phyloP scores from a whole-genome alignment of 1,140 invertebrate species.

The Drosophila melanica region DNA sequence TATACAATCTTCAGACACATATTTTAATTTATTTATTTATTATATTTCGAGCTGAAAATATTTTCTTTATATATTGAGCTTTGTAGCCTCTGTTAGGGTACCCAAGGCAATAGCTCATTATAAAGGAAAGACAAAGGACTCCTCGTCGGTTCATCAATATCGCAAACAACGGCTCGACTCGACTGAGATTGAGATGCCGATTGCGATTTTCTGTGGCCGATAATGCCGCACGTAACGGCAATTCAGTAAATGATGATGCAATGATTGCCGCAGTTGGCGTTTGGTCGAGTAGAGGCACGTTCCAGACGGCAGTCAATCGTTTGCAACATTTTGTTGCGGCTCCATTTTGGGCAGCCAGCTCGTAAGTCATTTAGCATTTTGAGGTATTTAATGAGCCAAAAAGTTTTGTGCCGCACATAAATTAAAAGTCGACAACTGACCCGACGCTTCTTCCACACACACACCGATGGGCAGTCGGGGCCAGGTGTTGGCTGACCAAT shows the following conservation, averaged over 20 bases:
- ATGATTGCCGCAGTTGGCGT: constrained; percentile 33
- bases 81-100: constrained; percentile 16
- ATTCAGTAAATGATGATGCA: constrained; percentile 73
- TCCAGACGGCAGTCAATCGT: constrained; percentile 62
- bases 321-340: constrained; percentile 53
- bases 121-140: constrained; percentile 47
- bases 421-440: constrained; percentile 63
- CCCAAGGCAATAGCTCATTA: constrained; percentile 52
- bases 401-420: constrained; percentile 77
- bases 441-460: background rate
- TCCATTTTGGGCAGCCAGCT: constrained; percentile 19
- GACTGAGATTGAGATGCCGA: constrained; percentile 57
- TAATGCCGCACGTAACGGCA: constrained; percentile 78
- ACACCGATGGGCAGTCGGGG: background rate
- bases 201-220: constrained; percentile 51
- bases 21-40: too few species aligned
- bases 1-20: too few species aligned
- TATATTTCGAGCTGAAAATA: too few species aligned
- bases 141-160: constrained; percentile 61
- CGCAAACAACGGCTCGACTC: constrained; percentile 36
- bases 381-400: constrained; percentile 82
- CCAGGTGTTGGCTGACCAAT: constrained; percentile 67
- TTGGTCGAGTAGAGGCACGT: constrained; percentile 37
- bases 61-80: too few species aligned
- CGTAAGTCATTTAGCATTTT: constrained; percentile 82